These are phyloP conservation scores for Malacosoma neustria DNA, from an alignment of 2,888 invertebrate species.

Conservation along the genomic window DNA sequence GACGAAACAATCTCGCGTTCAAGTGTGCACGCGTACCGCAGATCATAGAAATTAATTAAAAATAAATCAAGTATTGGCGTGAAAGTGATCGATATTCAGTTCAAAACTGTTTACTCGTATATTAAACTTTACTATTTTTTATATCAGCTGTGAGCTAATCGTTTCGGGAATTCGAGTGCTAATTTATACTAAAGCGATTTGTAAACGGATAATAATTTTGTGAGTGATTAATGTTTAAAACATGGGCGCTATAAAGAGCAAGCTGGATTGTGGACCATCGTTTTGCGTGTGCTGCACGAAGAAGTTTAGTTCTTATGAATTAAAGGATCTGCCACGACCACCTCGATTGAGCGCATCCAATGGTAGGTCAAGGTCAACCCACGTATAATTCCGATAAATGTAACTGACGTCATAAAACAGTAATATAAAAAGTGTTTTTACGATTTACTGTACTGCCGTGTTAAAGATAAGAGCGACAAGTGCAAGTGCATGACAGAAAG, in stretches of 20 bases:
- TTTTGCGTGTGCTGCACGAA: slow-evolving; percentile 34
- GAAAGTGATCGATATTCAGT: too few relatives aligned
- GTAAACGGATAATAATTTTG: slow-evolving; percentile 11
- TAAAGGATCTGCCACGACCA: slow-evolving; percentile 53
- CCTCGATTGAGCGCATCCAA: slow-evolving; percentile 38
- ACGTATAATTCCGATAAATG: slow-evolving; percentile 7
- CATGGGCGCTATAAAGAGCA: slow-evolving; percentile 58
- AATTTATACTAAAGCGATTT: slow-evolving; percentile 32
- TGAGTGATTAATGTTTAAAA: slow-evolving; percentile 15
- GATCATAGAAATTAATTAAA: slow-evolving; percentile 4
- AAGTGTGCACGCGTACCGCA: slow-evolving; percentile 43
- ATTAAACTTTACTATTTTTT: slow-evolving; percentile 21
- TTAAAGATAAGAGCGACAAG: too few relatives aligned
- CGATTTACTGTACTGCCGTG: too few relatives aligned
- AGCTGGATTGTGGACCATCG: slow-evolving; percentile 34
- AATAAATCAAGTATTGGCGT: too few relatives aligned
- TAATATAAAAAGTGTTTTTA: too few relatives aligned
- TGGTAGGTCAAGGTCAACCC: slow-evolving; percentile 38
- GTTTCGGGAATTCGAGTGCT: slow-evolving; percentile 21
- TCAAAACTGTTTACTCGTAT: slow-evolving; percentile 38
- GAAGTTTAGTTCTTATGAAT: slow-evolving; percentile 44
- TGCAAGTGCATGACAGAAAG: too few relatives aligned
- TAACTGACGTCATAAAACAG: slow-evolving; percentile 20
- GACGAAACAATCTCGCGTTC: slow-evolving; percentile 29
- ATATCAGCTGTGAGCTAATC: slow-evolving; percentile 43